Conservation (phyloP, 1,140 invertebrate genomes). For the Dreissena rostriformis region DNA sequence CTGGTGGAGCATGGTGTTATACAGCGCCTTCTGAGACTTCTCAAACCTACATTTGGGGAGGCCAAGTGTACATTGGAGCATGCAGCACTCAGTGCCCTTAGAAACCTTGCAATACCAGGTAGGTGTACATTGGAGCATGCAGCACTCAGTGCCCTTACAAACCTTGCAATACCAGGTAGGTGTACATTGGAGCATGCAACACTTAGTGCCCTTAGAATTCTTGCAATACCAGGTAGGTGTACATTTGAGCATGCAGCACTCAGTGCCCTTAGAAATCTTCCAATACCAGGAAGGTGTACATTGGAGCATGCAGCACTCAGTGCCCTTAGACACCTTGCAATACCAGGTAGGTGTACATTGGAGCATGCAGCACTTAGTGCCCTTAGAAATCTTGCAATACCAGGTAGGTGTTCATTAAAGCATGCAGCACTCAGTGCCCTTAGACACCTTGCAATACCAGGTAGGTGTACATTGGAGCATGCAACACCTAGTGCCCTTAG, state of each 20-base stretch:
- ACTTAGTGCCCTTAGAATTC: slow-evolving; percentile 90
- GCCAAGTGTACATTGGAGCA: slow-evolving; percentile 86
- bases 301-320: slow-evolving; percentile 92
- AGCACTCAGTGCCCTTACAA: slow-evolving; percentile 89
- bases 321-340: slow-evolving; percentile 90
- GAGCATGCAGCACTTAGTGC: slow-evolving; percentile 92
- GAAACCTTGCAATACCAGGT: slow-evolving; percentile 91
- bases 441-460: too few relatives aligned
- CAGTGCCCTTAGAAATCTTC: slow-evolving; percentile 90
- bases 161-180: slow-evolving; percentile 89
- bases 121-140: slow-evolving; percentile 86
- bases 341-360: slow-evolving; percentile 86
- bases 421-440: too few relatives aligned
- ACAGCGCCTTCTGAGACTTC: slow-evolving; percentile 86
- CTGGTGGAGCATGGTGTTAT: slow-evolving; percentile 91
- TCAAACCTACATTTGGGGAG: slow-evolving; percentile 72
- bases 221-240: slow-evolving; percentile 88
- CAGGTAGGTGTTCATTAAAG: slow-evolving; percentile 78
- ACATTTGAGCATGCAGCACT: slow-evolving; percentile 91
- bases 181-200: slow-evolving; percentile 88
- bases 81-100: slow-evolving; percentile 90
- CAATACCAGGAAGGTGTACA: slow-evolving; percentile 87
- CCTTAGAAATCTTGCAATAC: slow-evolving; percentile 91
- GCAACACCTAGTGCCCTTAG: too few relatives aligned
- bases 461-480: too few relatives aligned